Percentiles rank a stretch among this genome's conserved stretches.
phyloP scores from a whole-genome alignment of 2,797 vertebrate genomes.

The Xenentodon cancila region DNA sequence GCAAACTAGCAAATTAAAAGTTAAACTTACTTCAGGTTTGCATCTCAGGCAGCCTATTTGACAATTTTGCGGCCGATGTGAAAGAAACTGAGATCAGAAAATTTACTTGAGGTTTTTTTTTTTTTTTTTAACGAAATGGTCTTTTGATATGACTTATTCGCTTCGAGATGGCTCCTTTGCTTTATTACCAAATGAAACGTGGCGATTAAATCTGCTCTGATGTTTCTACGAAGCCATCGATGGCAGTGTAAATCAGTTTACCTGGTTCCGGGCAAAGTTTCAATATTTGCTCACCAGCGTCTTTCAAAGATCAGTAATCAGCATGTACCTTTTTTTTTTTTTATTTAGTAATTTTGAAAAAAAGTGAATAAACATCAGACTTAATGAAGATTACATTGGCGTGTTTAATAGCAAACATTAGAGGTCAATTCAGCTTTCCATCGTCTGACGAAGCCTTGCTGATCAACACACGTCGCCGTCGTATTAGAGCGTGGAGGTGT shows the following conservation, averaged over 20 bases:
- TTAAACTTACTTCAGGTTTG: not conserved
- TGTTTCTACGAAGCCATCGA: too few relatives aligned
- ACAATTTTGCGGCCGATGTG: conserved; percentile 1
- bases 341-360: not conserved
- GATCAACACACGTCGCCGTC: not conserved
- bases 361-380: not conserved
- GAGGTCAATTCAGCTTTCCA: not conserved
- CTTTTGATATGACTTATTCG: too few relatives aligned
- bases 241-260: not conserved
- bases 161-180: not conserved
- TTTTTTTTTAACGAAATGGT: too few relatives aligned
- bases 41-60: not conserved
- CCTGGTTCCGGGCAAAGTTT: too few relatives aligned
- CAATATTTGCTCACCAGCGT: not conserved
- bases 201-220: not conserved
- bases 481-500: too few relatives aligned
- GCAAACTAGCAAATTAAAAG: not conserved
- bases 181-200: not conserved
- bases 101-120: too few relatives aligned
- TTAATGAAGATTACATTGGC: not conserved
- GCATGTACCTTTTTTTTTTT: not conserved
- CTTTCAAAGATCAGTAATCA: not conserved
- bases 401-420: not conserved
- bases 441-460: too few relatives aligned
- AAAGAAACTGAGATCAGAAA: not conserved